Evolutionary conservation across 2,888 invertebrate species (phyloP).

Genomic region (Teinopalpus imperialis): DNA sequence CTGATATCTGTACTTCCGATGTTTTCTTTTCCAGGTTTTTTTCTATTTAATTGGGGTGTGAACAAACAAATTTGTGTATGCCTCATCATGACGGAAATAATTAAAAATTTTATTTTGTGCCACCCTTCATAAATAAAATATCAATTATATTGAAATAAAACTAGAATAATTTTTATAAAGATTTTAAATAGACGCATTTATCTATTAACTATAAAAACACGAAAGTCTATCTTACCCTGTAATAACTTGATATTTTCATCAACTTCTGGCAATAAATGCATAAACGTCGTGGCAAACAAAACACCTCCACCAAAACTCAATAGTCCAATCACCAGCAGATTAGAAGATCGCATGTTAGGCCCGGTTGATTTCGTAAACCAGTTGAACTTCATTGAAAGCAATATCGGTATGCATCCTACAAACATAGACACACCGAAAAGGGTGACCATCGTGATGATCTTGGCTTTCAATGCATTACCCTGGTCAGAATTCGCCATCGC

Average conservation of each 20-base stretch:
- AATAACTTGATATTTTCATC: conserved; percentile 84
- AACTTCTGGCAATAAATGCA: conserved; percentile 92
- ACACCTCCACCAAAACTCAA: conserved; percentile 92
- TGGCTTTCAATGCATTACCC: conserved; percentile 83
- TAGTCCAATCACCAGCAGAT: conserved; percentile 81
- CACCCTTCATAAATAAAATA: too few species aligned
- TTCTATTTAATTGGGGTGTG: too few species aligned
- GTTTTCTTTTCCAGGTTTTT: too few species aligned
- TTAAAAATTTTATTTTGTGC: too few species aligned
- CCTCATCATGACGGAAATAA: too few species aligned
- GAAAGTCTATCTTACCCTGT: conserved; percentile 73
- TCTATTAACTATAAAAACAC: too few species aligned
- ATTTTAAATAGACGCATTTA: too few species aligned
- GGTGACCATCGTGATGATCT: conserved; percentile 89
- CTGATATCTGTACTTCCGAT: too few species aligned
- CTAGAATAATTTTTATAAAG: too few species aligned
- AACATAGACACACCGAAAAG: conserved; percentile 88
- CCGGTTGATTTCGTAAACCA: conserved; percentile 77
- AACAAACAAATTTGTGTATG: too few species aligned
- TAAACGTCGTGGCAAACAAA: conserved; percentile 89
- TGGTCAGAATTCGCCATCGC: conserved; percentile 34
- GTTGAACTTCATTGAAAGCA: conserved; percentile 85
- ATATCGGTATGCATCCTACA: conserved; percentile 88
- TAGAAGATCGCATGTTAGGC: conserved; percentile 72
- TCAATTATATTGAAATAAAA: too few species aligned